Conservation (phyloP, 2,113 vertebrate species). For the Oxyura jamaicensis region DNA sequence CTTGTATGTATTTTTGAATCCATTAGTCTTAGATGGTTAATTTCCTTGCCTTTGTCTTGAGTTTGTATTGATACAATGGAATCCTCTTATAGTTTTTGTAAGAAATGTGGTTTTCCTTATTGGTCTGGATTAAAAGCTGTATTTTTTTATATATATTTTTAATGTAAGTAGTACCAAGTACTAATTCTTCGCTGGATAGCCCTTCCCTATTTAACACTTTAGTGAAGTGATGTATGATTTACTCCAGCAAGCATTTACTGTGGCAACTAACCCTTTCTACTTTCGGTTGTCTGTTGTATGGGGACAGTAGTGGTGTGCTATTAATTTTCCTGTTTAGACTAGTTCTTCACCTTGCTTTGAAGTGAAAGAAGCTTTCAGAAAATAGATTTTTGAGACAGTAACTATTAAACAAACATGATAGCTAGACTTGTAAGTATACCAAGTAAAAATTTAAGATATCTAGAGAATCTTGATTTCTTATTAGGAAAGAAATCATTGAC, state of each 20-base stretch:
- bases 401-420: neutral
- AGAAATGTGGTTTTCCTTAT: neutral
- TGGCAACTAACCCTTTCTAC: neutral
- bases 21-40: neutral
- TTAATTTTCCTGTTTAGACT: neutral
- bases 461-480: neutral
- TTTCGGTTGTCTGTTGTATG: neutral
- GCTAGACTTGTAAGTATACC: neutral
- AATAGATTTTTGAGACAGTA: neutral
- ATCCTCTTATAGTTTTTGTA: neutral
- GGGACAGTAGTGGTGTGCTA: accelerated
- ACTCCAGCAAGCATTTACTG: neutral
- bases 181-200: neutral
- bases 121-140: neutral
- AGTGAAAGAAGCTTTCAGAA: neutral
- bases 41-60: neutral
- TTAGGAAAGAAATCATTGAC: neutral
- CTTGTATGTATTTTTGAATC: no score
- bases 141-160: neutral
- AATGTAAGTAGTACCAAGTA: neutral
- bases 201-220: neutral
- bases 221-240: neutral
- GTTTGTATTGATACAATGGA: neutral
- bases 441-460: neutral
- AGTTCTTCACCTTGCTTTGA: neutral